Evolutionary conservation across 2,888 invertebrate species (phyloP).

Genomic region (Pecten maximus): DNA sequence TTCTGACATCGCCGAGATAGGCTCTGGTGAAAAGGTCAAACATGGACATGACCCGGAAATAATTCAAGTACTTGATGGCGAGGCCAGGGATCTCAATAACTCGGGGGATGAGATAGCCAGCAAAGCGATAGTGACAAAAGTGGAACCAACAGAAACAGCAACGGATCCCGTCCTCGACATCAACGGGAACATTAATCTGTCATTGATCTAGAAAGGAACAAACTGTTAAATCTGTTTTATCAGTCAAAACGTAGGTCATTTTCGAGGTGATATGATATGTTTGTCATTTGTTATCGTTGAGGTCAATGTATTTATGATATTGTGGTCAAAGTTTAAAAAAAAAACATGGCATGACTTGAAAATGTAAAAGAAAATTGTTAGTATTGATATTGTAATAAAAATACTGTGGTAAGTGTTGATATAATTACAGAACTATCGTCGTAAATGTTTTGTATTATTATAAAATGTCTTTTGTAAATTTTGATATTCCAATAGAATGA

Average conservation of each 20-base stretch:
- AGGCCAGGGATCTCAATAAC: neutral
- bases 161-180: neutral
- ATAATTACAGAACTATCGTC: no score
- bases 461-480: no score
- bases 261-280: neutral
- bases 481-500: no score
- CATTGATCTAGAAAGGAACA: neutral
- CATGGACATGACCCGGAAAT: neutral
- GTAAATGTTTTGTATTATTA: no score
- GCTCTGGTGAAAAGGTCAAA: conserved; percentile 17
- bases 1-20: neutral
- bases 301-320: no score
- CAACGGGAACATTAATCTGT: neutral
- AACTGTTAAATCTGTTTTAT: neutral
- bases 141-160: neutral
- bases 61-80: neutral
- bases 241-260: neutral
- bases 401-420: no score
- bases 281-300: no score
- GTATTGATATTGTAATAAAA: no score
- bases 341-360: no score
- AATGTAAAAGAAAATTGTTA: no score
- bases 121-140: neutral
- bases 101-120: neutral
- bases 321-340: no score